phyloP scores from a whole-genome alignment of 2,888 invertebrate species.

The Aspidiotus destructor region DNA sequence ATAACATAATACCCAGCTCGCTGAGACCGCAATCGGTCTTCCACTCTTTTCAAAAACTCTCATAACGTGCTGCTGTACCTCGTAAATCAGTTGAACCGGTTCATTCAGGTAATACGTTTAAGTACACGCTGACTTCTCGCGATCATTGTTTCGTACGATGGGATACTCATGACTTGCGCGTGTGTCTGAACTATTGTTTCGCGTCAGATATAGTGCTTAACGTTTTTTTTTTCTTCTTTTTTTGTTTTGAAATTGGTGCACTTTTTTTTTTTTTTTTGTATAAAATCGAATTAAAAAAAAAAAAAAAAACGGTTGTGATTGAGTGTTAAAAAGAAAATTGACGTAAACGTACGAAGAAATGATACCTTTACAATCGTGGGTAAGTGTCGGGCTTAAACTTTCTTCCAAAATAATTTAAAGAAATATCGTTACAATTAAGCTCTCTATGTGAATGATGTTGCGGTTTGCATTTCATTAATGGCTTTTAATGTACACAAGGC shows the following conservation, averaged over 20 bases:
- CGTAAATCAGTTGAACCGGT: constrained; percentile 31
- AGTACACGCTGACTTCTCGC: constrained; percentile 24
- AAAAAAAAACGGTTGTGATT: too few relatives aligned
- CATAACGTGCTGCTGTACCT: constrained; percentile 2
- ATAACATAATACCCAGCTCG: constrained; percentile 18
- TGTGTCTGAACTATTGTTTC: constrained; percentile 12
- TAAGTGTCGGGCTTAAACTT: constrained; percentile 1
- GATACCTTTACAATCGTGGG: constrained; percentile 18
- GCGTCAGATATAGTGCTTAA: too few relatives aligned
- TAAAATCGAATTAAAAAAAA: too few relatives aligned
- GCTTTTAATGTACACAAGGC: too few relatives aligned
- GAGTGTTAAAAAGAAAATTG: too few relatives aligned
- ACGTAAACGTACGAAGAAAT: neutral
- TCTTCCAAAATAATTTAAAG: too few relatives aligned
- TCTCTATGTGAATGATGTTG: too few relatives aligned
- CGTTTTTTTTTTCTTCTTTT: too few relatives aligned
- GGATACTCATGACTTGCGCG: constrained; percentile 27
- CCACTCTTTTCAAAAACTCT: constrained; percentile 18
- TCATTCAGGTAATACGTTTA: constrained; percentile 30
- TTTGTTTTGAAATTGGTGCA: too few relatives aligned
- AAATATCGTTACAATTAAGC: too few relatives aligned
- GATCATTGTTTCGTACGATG: constrained; percentile 21
- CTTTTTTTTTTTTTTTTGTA: too few relatives aligned
- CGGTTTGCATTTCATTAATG: too few relatives aligned
- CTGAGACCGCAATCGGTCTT: neutral